Conservation (phyloP, 2,797 vertebrate species). For the Brachymystax lenok region DNA sequence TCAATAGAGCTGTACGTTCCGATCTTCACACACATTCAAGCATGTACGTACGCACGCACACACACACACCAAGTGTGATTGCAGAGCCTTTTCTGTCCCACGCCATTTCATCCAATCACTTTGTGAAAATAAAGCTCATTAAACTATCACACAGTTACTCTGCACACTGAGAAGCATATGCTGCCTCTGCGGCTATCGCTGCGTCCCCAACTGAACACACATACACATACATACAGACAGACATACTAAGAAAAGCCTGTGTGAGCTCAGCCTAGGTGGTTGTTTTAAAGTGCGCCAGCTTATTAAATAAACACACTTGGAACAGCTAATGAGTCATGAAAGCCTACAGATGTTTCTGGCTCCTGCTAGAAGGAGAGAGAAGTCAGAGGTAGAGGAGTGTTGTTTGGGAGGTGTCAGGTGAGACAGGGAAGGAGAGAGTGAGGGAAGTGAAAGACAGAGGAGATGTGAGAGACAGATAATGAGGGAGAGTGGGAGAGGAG, state of each 20-base stretch:
- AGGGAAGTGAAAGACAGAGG: constrained; percentile 15
- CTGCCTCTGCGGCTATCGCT: background rate
- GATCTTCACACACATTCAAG: background rate
- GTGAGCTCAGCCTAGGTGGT: background rate
- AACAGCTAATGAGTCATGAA: constrained; percentile 61
- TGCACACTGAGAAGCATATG: constrained; percentile 2
- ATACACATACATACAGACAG: background rate
- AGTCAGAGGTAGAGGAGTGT: background rate
- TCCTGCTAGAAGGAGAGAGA: constrained; percentile 12
- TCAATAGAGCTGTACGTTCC: background rate
- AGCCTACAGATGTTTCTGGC: constrained; percentile 54
- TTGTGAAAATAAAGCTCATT: background rate
- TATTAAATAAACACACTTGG: constrained; percentile 62
- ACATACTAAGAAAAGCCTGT: background rate
- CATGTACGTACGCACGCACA: constrained; percentile 13
- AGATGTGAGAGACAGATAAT: constrained; percentile 12
- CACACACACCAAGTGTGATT: constrained; percentile 10
- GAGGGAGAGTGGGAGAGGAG: constrained; percentile 16
- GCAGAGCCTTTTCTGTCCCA: background rate
- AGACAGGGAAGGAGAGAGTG: constrained; percentile 20
- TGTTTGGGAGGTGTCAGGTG: constrained; percentile 31
- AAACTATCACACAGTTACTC: no score
- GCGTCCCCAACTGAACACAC: background rate
- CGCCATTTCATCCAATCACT: background rate
- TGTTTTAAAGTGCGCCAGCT: constrained; percentile 27